phyloP scores from a whole-genome alignment of 2,888 invertebrate species.

The Drosophila mercatorum region DNA sequence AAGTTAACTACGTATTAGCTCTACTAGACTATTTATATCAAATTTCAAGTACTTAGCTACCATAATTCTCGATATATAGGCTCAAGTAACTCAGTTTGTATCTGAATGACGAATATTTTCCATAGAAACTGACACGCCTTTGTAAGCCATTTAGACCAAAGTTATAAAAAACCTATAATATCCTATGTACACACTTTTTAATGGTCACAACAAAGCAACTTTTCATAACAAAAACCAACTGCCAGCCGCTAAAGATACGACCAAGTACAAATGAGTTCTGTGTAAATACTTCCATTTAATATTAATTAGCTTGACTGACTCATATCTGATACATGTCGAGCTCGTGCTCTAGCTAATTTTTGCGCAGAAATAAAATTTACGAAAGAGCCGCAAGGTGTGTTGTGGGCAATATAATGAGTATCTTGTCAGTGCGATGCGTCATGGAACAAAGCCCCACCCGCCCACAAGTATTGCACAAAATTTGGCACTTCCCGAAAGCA shows the following conservation, averaged over 20 bases:
- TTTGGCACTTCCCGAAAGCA: slow-evolving; percentile 3
- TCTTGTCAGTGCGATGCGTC: slow-evolving; percentile 29
- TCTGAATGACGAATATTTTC: background rate
- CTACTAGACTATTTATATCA: background rate
- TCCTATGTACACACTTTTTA: background rate
- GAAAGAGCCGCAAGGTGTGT: background rate
- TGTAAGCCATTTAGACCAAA: background rate
- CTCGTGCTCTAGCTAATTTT: slow-evolving; percentile 4
- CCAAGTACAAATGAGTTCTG: slow-evolving; percentile 27
- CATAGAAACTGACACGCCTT: background rate
- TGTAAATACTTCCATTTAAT: slow-evolving; percentile 33
- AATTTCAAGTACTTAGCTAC: background rate
- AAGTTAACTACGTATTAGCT: no score
- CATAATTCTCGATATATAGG: background rate
- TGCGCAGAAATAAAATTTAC: slow-evolving; percentile 12
- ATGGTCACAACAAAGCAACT: background rate
- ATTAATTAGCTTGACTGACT: slow-evolving; percentile 40
- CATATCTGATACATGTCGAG: slow-evolving; percentile 19
- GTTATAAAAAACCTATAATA: background rate
- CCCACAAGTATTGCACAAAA: background rate
- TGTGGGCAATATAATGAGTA: slow-evolving; percentile 14
- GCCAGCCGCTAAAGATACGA: slow-evolving; percentile 11
- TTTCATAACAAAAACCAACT: slow-evolving; percentile 14
- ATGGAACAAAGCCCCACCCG: slow-evolving; percentile 18
- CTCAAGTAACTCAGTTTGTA: background rate